Evolutionary conservation across 2,113 vertebrate genomes (phyloP).

Genomic region (Xiphophorus hellerii): DNA sequence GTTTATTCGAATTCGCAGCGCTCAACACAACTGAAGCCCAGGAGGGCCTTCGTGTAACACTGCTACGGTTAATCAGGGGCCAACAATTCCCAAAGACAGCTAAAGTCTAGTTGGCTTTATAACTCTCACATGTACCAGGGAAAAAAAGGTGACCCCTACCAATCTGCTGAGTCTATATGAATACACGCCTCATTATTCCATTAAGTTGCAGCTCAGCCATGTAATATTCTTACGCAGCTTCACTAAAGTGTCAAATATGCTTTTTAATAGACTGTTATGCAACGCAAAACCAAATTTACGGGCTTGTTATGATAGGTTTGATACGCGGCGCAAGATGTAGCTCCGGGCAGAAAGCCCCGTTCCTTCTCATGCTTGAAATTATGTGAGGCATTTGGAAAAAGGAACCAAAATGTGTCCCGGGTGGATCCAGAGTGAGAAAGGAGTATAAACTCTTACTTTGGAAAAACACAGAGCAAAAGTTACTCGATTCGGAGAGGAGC

Average conservation of each 20-base stretch:
- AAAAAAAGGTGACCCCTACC: conserved; percentile 19
- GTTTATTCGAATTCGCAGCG: conserved; percentile 62
- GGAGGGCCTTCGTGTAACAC: conserved; percentile 38
- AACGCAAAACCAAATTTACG: conserved; percentile 10
- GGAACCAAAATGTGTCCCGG: conserved; percentile 49
- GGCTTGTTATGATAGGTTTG: conserved; percentile 44
- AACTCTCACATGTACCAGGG: conserved; percentile 47
- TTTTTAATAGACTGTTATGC: not conserved
- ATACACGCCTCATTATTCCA: conserved; percentile 14
- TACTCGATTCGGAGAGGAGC: conserved; percentile 20
- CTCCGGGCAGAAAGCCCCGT: conserved; percentile 36
- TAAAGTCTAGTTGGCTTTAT: conserved; percentile 51
- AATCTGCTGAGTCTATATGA: conserved; percentile 21
- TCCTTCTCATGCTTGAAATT: conserved; percentile 47
- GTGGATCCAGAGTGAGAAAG: conserved; percentile 32
- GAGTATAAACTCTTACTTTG: conserved; percentile 44
- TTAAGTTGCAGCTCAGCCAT: not conserved
- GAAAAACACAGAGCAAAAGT: conserved; percentile 53
- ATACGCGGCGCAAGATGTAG: conserved; percentile 41
- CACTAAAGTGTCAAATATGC: not conserved
- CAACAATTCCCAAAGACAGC: conserved; percentile 32
- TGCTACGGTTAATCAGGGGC: conserved; percentile 47
- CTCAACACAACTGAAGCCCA: conserved; percentile 6
- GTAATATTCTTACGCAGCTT: not conserved
- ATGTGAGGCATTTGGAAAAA: conserved; percentile 59